Evolutionary conservation across 2,797 vertebrate species (phyloP), one percentile per base, ranked within the genome.

Genomic region (Atherinosoma microstoma): DNA sequence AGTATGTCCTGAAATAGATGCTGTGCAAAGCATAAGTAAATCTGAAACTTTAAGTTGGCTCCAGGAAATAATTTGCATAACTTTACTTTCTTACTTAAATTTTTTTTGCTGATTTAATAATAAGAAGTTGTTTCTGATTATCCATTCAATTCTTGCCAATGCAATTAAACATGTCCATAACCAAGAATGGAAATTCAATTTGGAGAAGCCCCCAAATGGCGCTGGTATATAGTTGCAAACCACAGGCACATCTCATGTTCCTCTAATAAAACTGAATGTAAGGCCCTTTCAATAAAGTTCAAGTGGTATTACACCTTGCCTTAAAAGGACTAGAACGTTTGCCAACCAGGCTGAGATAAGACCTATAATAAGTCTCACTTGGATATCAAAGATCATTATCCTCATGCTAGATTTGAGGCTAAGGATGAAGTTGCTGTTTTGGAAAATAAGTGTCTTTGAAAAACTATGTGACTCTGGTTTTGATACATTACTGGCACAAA

Each of bases 191-290:
- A 85, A 80, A 76, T 81, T 81, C 65, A 75, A 80, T 71, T 85
- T 94, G 93, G 93, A 91, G 90, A 86, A 93, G 91, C 77, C 83
- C 61, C 70, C 83, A 93, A 85, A 85, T 91, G 90, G 76, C 60
- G 75, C 84, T 91, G 88, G 88, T 87, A 84, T 89, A 82, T 58
- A 54, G 87, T 90, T 93, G 83, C 86, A 90, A 79, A 22, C 47
- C 73, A 75, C n/a, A 75, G 72, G 62, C 78, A 64, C 84, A 77
- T 72, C 73, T 87, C 36, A 65, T 85, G 79, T 83, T 87, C 64
- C 87, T 87, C 62, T 75, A 80, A 75, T 89, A 87, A 91, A 89
- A 85, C 24, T 49, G 76, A 91, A 85, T 81, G 75, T 84, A 76
- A 84, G 79, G 57, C 47, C 66, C 68, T 78, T 82, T 89, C 69